These are phyloP conservation scores for Cantharis rustica DNA, from an alignment of 2,888 invertebrate species.

Conservation along the genomic window DNA sequence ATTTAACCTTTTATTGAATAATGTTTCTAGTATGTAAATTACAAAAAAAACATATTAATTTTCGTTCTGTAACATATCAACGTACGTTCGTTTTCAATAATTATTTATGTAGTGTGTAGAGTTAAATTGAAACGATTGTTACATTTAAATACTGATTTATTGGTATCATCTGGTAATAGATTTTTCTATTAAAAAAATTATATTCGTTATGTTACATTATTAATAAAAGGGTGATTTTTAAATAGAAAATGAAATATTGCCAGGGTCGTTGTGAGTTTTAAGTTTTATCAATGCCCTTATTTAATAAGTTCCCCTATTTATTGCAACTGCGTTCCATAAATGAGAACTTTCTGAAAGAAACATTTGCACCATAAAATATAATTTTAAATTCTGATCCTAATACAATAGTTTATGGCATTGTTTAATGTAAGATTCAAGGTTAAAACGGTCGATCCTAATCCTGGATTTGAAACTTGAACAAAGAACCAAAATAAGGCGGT, in stretches of 20 bases:
- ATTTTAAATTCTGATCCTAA: conserved; percentile 29
- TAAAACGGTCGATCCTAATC: conserved; percentile 27
- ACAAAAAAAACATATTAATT: neutral
- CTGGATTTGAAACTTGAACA: conserved; percentile 27
- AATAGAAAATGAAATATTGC: conserved; percentile 27
- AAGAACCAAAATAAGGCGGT: conserved; percentile 26
- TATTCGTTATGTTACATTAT: neutral
- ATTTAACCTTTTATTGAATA: neutral
- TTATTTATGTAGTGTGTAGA: neutral
- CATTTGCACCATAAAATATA: conserved; percentile 25
- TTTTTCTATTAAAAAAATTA: conserved; percentile 6
- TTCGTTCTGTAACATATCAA: neutral
- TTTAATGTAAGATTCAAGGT: conserved; percentile 28
- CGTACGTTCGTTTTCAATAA: neutral
- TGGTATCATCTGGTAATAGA: neutral
- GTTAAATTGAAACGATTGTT: neutral
- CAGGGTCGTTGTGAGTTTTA: conserved; percentile 19
- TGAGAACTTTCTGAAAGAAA: conserved; percentile 8
- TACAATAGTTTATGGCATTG: conserved; percentile 32
- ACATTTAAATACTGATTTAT: neutral
- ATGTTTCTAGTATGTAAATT: neutral
- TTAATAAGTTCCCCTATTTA: conserved; percentile 22
- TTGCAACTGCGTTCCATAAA: conserved; percentile 16
- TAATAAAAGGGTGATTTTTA: conserved; percentile 25
- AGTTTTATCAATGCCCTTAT: conserved; percentile 15